Conservation (phyloP, 1,140 invertebrate genomes). For the Brachionus angularis region DNA sequence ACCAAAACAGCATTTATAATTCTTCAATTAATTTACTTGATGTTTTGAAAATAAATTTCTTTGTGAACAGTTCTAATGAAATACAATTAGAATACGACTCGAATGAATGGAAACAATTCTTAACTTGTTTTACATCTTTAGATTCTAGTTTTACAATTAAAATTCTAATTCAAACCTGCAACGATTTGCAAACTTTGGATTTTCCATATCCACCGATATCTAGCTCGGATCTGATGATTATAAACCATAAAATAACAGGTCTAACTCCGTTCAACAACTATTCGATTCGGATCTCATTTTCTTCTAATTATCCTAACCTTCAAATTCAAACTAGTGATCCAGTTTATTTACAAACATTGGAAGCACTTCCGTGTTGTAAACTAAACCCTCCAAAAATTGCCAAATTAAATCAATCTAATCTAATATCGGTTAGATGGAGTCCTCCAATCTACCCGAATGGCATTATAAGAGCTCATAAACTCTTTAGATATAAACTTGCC, state of each 20-base stretch:
- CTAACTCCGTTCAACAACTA: neutral
- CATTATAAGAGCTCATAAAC: neutral
- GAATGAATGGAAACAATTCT: neutral
- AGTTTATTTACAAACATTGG: neutral
- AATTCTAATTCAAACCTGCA: conserved; percentile 4
- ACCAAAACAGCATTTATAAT: too few relatives aligned
- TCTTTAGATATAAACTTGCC: neutral
- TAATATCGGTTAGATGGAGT: neutral
- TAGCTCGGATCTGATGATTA: neutral
- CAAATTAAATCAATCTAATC: neutral
- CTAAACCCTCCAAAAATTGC: neutral
- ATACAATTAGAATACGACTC: neutral
- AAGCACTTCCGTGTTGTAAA: neutral
- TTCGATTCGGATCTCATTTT: conserved; percentile 2
- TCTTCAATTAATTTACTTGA: neutral
- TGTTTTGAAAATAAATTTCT: neutral
- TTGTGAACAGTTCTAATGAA: neutral
- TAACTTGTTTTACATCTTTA: neutral
- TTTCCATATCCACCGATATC: neutral
- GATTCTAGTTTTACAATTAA: conserved; percentile 21
- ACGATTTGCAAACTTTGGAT: neutral
- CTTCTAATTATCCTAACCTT: too few relatives aligned
- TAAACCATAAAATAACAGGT: neutral
- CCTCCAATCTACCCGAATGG: neutral
- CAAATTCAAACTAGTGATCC: neutral